Evolutionary conservation across 2,113 vertebrate genomes (phyloP).

Genomic region (Ranitomeya imitator): DNA sequence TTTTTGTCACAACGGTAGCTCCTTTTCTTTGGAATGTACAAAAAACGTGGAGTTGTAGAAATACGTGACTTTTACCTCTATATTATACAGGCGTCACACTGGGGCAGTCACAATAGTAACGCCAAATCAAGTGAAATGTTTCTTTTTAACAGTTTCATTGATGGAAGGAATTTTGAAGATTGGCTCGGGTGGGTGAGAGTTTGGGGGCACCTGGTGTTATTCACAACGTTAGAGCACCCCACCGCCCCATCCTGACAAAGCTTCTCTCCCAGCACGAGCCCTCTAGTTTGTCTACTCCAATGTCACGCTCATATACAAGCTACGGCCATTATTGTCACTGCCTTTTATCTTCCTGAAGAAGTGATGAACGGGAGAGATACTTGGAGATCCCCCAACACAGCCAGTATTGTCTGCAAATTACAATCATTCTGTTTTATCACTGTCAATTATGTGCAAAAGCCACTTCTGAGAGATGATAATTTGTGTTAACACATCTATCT

Average conservation of each 20-base stretch:
- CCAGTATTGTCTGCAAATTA: too few relatives aligned
- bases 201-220: background rate
- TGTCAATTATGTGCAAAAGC: too few relatives aligned
- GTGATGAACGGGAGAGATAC: conserved; percentile 4
- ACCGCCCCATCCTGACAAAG: background rate
- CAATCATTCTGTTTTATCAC: too few relatives aligned
- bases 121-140: conserved; percentile 29
- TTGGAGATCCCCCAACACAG: too few relatives aligned
- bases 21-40: background rate
- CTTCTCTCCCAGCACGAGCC: conserved; percentile 49
- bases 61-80: background rate
- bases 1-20: too few relatives aligned
- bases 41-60: background rate
- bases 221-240: background rate
- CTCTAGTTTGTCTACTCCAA: conserved; percentile 57
- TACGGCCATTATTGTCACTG: conserved; percentile 24
- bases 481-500: background rate
- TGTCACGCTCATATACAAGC: conserved; percentile 55
- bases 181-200: background rate
- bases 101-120: conserved; percentile 7
- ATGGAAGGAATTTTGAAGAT: conserved; percentile 12
- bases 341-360: conserved; percentile 60
- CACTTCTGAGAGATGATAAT: too few relatives aligned
- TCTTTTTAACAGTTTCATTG: conserved; percentile 36
- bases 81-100: background rate